These are phyloP conservation scores for Syrmaticus mikado DNA, from an alignment of 2,113 vertebrate genomes.

Conservation along the genomic window DNA sequence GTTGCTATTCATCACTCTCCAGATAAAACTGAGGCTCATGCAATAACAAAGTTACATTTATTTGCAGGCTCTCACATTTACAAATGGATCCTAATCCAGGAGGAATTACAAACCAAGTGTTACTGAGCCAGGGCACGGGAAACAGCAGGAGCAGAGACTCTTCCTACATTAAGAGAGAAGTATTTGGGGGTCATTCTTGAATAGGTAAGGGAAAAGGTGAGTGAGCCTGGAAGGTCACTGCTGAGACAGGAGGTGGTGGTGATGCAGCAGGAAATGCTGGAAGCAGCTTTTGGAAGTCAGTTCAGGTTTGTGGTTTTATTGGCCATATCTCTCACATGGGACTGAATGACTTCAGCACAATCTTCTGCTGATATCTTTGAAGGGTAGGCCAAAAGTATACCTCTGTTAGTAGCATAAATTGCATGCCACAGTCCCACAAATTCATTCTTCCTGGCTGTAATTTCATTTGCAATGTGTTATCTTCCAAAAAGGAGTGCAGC, in stretches of 20 bases:
- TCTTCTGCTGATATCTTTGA: neutral
- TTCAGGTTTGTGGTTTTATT: neutral
- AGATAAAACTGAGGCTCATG: neutral
- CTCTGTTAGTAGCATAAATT: neutral
- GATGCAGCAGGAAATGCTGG: neutral
- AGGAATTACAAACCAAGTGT: neutral
- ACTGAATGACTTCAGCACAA: rapidly evolving
- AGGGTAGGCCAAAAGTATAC: neutral
- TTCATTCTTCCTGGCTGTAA: neutral
- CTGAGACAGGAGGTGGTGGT: neutral
- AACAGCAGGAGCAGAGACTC: neutral
- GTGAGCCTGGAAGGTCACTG: neutral
- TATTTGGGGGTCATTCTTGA: neutral
- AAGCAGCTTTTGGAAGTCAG: neutral
- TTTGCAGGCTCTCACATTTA: neutral
- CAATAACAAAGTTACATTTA: neutral
- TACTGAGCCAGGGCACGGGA: neutral
- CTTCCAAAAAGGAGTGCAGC: neutral
- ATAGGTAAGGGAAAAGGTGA: neutral
- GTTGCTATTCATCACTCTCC: neutral
- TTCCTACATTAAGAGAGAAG: neutral
- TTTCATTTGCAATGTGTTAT: neutral
- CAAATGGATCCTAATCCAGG: neutral
- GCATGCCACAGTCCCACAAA: neutral
- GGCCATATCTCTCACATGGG: neutral